phyloP scores from a whole-genome alignment of 1,140 invertebrate species.

The Drosophila pectinifera region DNA sequence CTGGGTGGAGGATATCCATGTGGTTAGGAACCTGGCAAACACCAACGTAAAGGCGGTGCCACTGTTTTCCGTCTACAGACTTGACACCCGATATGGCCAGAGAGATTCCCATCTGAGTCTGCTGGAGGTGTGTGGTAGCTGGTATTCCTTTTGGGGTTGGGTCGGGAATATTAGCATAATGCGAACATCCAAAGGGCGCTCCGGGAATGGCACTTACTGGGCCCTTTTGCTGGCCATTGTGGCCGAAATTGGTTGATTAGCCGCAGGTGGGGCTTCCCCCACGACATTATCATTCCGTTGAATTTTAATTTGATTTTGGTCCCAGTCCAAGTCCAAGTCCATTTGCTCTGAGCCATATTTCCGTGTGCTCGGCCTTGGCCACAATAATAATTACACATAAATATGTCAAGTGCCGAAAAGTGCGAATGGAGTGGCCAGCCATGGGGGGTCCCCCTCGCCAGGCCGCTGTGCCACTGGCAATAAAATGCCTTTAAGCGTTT shows the following conservation, averaged over 20 bases:
- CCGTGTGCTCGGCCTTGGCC: constrained; percentile 45
- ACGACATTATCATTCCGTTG: constrained; percentile 23
- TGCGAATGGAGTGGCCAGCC: constrained; percentile 21
- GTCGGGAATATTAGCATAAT: constrained; percentile 52
- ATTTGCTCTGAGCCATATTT: constrained; percentile 33
- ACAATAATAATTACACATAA: constrained; percentile 58
- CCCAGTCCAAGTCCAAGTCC: background rate
- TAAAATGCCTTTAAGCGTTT: constrained; percentile 57
- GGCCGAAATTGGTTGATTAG: constrained; percentile 46
- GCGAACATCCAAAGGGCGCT: constrained; percentile 45
- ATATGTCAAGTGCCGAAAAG: constrained; percentile 60
- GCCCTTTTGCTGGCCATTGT: constrained; percentile 23
- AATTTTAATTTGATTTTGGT: constrained; percentile 62
- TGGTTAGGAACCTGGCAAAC: background rate
- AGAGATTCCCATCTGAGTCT: constrained; percentile 9
- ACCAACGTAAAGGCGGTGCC: background rate
- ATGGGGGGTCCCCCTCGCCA: constrained; percentile 10
- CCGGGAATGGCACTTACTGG: constrained; percentile 45
- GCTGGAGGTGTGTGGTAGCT: background rate
- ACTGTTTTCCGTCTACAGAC: constrained; percentile 9
- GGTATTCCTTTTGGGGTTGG: constrained; percentile 17
- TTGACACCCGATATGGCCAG: constrained; percentile 28
- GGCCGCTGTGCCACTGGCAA: constrained; percentile 40
- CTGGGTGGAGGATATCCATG: constrained; percentile 13
- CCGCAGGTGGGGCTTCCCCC: constrained; percentile 41